Base-by-base conservation (phyloP, 1,140 invertebrate species). In the Halyomorpha halys region DNA sequence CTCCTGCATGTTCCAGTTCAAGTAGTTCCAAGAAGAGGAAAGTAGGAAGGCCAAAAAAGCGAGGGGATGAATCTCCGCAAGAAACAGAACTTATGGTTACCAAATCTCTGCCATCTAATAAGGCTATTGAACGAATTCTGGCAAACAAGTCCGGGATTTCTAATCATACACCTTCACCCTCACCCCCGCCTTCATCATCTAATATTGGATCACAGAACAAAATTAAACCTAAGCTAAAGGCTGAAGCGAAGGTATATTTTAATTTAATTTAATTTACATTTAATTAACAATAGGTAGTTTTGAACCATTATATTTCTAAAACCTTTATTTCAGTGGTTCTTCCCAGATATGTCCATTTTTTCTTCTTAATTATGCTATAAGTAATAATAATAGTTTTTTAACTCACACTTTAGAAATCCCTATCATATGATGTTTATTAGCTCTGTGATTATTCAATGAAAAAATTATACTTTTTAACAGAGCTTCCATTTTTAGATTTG, bases 1-100 rank as follows among this genome's bases (percentile, higher is more conserved):
- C 63, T 25, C 56, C 65, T 62, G 74, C 70, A 1, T 76, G 72
- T 44, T 79, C 79, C 0, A 83, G 85, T 0, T 86, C 85, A 0
- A 89, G 90, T 0, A 83, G 84, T 0, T 87, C 85, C 0, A 89
- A 90, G 68, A 90, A 90, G 71, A 79, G 90, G 9, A 91, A 91
- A 77, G 87, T 89, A 1, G 88, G 89, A 3, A 77, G 88, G 66
- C 89, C 89, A 0, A 84, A 86, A 62, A 90, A 90, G 70, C 76
- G 80, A 64, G 81, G 78, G 18, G 82, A 78, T 64, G 82, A 79
- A 56, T 76, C 72, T 45, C 75, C 73, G 66, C 78, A 77, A 21
- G 80, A 81, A 27, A 83, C 81, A 54, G 87, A 90, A 75, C 90
- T 87, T 0, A 89, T 90, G 60, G 87, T 90, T 14, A 85, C 88